phyloP scores from a whole-genome alignment of 2,888 invertebrate genomes.

The Spilarctia lutea region DNA sequence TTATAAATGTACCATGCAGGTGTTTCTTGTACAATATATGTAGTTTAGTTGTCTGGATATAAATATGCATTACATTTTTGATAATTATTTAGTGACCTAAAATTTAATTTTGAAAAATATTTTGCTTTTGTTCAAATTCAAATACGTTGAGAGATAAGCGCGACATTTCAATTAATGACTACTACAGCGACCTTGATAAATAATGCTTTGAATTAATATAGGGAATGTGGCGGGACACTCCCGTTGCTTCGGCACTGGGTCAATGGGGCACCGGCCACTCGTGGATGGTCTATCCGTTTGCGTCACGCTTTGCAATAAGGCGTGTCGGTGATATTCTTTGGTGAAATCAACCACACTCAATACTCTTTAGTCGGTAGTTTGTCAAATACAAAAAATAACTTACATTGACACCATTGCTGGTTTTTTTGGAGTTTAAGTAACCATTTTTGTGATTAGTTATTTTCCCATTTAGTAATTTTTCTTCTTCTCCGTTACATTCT shows the following conservation, averaged over 20 bases:
- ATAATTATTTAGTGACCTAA: background rate
- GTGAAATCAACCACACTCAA: conserved; percentile 9
- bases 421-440: conserved; percentile 57
- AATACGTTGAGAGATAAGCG: background rate
- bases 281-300: background rate
- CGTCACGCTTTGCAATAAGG: conserved; percentile 10
- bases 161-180: background rate
- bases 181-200: background rate
- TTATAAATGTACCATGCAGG: background rate
- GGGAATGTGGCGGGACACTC: background rate
- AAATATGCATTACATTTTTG: background rate
- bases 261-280: background rate
- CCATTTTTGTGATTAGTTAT: conserved; percentile 67
- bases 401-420: conserved; percentile 68
- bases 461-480: conserved; percentile 66
- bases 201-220: background rate
- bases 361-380: conserved; percentile 33
- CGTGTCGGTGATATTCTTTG: conserved; percentile 18
- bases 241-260: conserved; percentile 3
- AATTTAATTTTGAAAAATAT: background rate
- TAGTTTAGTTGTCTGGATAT: background rate
- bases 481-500: conserved; percentile 60
- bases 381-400: conserved; percentile 64
- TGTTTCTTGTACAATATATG: background rate
- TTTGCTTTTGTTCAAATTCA: background rate